Conservation (phyloP, 2,113 vertebrate species). For the Probosciger aterrimus region DNA sequence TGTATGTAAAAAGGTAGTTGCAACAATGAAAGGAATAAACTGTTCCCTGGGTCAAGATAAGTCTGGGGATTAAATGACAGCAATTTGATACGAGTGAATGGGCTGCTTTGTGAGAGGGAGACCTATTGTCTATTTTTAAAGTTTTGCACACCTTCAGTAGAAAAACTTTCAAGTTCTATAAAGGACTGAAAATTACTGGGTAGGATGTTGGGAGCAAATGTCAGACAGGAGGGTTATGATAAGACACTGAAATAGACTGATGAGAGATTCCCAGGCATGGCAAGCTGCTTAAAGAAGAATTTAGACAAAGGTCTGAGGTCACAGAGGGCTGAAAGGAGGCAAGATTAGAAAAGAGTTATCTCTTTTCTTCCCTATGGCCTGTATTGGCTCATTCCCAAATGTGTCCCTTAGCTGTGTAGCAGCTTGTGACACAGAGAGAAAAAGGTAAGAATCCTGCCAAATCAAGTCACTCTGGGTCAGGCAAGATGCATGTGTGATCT, state of each 20-base stretch:
- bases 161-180: background rate
- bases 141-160: background rate
- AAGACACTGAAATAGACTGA: background rate
- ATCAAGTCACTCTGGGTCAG: background rate
- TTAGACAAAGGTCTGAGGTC: background rate
- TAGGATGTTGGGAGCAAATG: background rate
- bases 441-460: background rate
- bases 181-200: background rate
- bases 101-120: background rate
- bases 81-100: background rate
- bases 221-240: background rate
- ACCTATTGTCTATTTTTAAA: background rate
- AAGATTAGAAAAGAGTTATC: background rate
- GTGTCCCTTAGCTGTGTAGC: background rate
- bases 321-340: background rate
- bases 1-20: background rate
- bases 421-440: background rate
- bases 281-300: background rate
- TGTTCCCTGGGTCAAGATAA: background rate
- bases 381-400: background rate
- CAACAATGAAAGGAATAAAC: conserved; percentile 2
- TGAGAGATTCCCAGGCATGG: background rate
- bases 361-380: background rate
- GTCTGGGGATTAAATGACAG: background rate
- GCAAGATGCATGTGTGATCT: background rate